Evolutionary conservation across 2,113 vertebrate species (phyloP).

Genomic region (Nestor notabilis): DNA sequence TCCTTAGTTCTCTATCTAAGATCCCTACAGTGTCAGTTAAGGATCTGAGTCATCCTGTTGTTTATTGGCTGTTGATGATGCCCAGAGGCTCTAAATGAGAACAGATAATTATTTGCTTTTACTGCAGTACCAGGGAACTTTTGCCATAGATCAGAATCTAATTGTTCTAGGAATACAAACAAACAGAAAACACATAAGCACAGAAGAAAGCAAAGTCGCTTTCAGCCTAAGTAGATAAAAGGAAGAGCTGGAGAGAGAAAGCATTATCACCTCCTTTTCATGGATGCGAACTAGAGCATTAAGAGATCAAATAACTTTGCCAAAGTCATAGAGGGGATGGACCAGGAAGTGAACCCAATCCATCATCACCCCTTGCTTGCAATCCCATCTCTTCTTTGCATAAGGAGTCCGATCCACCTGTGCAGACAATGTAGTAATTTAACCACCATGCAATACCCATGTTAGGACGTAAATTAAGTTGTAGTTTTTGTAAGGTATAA

Average conservation of each 20-base stretch:
- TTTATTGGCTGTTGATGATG: conserved; percentile 1
- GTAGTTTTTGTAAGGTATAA: neutral
- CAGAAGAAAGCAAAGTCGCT: neutral
- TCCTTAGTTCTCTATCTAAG: neutral
- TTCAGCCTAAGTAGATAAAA: neutral
- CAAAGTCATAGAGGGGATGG: neutral
- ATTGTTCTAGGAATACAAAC: conserved; percentile 11
- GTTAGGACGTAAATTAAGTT: neutral
- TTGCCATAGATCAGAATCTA: neutral
- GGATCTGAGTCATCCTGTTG: conserved; percentile 6
- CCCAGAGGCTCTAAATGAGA: neutral
- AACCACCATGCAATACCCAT: neutral
- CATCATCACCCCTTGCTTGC: neutral
- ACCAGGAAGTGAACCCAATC: conserved; percentile 30
- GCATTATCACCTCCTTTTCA: conserved; percentile 17
- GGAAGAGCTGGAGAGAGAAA: conserved; percentile 29
- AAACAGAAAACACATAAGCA: neutral
- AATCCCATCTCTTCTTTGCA: neutral
- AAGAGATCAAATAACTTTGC: conserved; percentile 44
- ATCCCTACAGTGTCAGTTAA: neutral
- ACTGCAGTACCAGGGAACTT: neutral
- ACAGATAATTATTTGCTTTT: conserved; percentile 18
- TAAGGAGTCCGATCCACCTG: neutral
- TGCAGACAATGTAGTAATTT: neutral
- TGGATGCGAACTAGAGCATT: conserved; percentile 11